Evolutionary conservation across 1,140 invertebrate species (phyloP).

Genomic region (Conus ventricosus): DNA sequence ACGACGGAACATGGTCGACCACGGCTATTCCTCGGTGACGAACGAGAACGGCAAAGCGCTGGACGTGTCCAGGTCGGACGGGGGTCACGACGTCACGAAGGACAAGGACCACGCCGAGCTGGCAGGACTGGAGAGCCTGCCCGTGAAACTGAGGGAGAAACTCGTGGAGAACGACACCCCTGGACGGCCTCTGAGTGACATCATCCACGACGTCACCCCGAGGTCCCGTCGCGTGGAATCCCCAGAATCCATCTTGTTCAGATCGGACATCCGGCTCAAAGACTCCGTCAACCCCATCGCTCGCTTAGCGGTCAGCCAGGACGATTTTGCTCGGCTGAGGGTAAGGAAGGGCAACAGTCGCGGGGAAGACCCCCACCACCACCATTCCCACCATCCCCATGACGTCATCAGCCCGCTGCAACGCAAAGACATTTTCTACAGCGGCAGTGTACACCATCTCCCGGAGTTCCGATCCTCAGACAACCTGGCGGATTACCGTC

Average conservation of each 20-base stretch:
- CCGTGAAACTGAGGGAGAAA: neutral
- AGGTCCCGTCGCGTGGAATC: neutral
- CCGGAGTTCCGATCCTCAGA: constrained; percentile 36
- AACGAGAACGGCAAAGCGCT: no score
- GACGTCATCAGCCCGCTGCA: constrained; percentile 46
- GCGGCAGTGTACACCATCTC: constrained; percentile 58
- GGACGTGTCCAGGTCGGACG: no score
- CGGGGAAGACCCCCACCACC: neutral
- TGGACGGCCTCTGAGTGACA: neutral
- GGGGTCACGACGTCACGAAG: neutral
- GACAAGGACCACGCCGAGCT: neutral
- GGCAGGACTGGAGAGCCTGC: neutral
- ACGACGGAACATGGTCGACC: neutral
- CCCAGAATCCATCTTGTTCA: neutral
- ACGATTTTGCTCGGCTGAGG: constrained; percentile 1
- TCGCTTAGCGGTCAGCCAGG: constrained; percentile 52
- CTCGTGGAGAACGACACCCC: neutral
- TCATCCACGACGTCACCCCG: neutral
- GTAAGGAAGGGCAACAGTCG: neutral
- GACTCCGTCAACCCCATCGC: constrained; percentile 9
- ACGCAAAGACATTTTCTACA: constrained; percentile 63
- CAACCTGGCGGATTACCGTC: constrained; percentile 19
- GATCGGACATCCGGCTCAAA: constrained; percentile 21
- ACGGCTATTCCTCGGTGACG: no score
- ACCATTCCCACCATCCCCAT: neutral